Base-by-base conservation (phyloP, 2,113 vertebrate species). In the Myocastor coypus region DNA sequence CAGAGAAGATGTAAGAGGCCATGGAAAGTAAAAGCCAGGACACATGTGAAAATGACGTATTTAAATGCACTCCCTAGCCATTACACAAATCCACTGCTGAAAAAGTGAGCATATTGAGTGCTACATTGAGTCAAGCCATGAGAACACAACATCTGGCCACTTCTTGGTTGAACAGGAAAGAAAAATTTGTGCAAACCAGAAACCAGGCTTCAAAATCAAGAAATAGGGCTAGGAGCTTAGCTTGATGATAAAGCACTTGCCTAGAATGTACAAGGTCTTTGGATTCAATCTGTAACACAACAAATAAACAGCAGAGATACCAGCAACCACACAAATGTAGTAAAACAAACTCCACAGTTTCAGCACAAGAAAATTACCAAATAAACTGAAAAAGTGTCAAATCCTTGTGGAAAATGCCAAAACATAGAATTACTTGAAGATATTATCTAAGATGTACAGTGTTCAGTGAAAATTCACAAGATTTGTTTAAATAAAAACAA, bases 391-490 rank as follows among this genome's bases (percentile, higher is more conserved):
- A 64, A 81, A 59, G 14, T 20, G 37, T 20, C 52, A 80, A 69
- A 80, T 12, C 5, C 46, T 69, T 13, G 11, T 63, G 26, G 28
- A 9, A 64, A 83, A 83, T 42, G 26, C 68, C 59, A 83, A 83
- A 77, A 55, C 55, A 64, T 0, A 87, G 34, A 55, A 52, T 46
- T 92, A 34, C 8, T 88, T 83, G 42, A 77, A 88, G 77, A 88
- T 55, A 77, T 42, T 69, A 77, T 50, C 14, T 92, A 68, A 95
- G 92, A 92, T 59, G 17, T 92, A 59, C 68, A 68, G 50, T 83
- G 80, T 26, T 77, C 68, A 87, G 77, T n/a, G 83, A 77, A 80
- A 87, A 59, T 22, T 11, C 69, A 55, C 40, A 50, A 88, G 22
- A 81, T 46, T 63, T 64, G 26, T 32, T 73, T 75, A 81, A 78